Evolutionary conservation across 2,888 invertebrate species (phyloP).

Genomic region (Drosophila cognata): DNA sequence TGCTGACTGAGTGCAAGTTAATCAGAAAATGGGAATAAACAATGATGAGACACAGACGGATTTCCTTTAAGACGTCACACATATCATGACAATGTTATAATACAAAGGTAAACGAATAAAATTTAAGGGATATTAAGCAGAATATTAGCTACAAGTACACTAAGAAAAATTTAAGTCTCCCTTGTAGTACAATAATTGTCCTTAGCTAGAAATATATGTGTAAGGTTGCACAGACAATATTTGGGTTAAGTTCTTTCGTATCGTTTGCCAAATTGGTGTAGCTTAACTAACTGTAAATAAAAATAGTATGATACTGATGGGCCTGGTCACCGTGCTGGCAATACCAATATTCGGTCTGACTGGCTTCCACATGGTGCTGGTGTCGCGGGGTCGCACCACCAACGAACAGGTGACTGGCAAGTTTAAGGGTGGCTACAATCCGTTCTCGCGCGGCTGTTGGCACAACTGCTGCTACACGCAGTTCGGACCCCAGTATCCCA

Average conservation of each 20-base stretch:
- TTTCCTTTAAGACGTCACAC: not conserved
- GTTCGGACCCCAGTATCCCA: conserved; percentile 98
- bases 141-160: not conserved
- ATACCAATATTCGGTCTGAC: conserved; percentile 99
- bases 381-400: conserved; percentile 98
- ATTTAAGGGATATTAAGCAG: too few species aligned
- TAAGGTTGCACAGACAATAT: not conserved
- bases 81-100: not conserved
- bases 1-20: not conserved
- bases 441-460: conserved; percentile 98
- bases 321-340: conserved; percentile 94
- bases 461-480: conserved; percentile 97
- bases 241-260: not conserved
- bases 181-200: not conserved
- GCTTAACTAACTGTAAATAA: conserved; percentile 27
- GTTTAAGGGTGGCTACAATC: conserved; percentile 99
- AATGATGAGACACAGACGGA: not conserved
- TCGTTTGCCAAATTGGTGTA: conserved; percentile 41
- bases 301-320: conserved; percentile 94
- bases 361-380: conserved; percentile 98
- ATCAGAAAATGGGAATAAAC: not conserved
- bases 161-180: not conserved
- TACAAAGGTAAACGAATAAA: too few species aligned
- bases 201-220: not conserved
- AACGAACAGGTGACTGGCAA: conserved; percentile 99